Evolutionary conservation across 2,113 vertebrate genomes (phyloP).

Genomic region (cat (Felis catus)): F.catus_Fca126_mat1.0 CM031411.1:113407001-113407500

Average conservation of each 20-base stretch:
- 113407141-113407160: not conserved
- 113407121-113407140: not conserved
- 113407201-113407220: not conserved
- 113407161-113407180: not conserved
- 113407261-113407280: not conserved
- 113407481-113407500: not conserved
- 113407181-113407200: not conserved
- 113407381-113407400: not conserved
- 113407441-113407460: not conserved
- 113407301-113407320: not conserved
- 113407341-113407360: not conserved
- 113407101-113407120: slow-evolving; percentile 40
- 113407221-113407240: not conserved
- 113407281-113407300: not conserved
- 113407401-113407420: not conserved
- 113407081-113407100: slow-evolving; percentile 56
- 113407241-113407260: not conserved
- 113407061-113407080: slow-evolving; percentile 36
- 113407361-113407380: not conserved
- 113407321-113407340: not conserved
- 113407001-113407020: slow-evolving; percentile 71
- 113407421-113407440: not conserved
- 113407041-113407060: slow-evolving; percentile 37
- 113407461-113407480: not conserved
- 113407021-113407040: slow-evolving; percentile 68